These are phyloP conservation scores for Heteronetta atricapilla DNA, from an alignment of 2,113 vertebrate genomes.

Conservation along the genomic window DNA sequence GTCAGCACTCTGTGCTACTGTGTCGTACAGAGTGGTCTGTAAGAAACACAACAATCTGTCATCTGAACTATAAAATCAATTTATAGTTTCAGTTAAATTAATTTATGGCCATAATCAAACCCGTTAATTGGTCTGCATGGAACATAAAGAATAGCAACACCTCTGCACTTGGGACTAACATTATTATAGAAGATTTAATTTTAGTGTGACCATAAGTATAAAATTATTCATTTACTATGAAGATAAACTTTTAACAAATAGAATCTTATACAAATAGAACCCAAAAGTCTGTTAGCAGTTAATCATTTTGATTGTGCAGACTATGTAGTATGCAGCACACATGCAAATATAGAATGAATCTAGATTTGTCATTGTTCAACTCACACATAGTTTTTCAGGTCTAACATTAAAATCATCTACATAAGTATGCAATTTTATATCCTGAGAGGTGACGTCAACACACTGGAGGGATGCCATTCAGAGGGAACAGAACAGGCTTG, in stretches of 20 bases:
- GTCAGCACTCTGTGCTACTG: neutral
- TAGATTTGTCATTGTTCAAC: neutral
- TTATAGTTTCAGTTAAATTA: conserved; percentile 32
- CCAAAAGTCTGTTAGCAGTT: neutral
- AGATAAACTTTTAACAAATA: neutral
- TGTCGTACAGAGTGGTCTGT: neutral
- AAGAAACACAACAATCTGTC: neutral
- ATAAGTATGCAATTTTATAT: neutral
- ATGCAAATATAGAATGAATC: neutral
- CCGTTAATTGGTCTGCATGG: conserved; percentile 6
- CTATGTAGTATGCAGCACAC: neutral
- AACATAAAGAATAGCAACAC: neutral
- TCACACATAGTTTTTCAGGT: neutral
- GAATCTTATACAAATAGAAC: neutral
- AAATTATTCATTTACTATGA: conserved; percentile 11
- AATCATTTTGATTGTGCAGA: neutral
- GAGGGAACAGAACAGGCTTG: neutral
- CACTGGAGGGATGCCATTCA: neutral
- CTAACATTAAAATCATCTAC: neutral
- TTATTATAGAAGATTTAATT: neutral
- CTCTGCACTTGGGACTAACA: neutral
- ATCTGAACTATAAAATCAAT: neutral
- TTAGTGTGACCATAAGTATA: neutral
- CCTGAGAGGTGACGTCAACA: neutral
- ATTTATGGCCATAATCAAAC: conserved; percentile 33